Conservation (phyloP, 2,113 vertebrate genomes). For the Emberiza fucata region DNA sequence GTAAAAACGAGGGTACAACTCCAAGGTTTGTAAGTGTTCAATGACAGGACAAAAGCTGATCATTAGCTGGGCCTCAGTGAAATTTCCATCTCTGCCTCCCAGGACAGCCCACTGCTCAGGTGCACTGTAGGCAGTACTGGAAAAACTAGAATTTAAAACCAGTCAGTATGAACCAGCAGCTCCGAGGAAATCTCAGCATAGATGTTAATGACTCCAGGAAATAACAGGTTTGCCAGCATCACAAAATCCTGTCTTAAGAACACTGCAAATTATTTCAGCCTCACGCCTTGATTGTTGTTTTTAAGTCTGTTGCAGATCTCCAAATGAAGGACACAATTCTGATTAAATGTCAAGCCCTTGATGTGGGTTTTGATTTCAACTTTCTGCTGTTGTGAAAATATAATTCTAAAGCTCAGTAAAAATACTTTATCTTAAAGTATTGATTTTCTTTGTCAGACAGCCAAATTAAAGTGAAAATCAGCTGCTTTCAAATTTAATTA, state of each 20-base stretch:
- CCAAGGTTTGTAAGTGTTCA: not conserved
- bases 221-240: not conserved
- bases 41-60: not conserved
- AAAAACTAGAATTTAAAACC: not conserved
- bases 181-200: not conserved
- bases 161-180: not conserved
- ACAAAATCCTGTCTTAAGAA: not conserved
- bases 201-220: not conserved
- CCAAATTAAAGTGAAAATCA: not conserved
- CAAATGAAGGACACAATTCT: not conserved
- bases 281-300: not conserved
- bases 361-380: slow-evolving; percentile 4
- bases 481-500: slow-evolving; percentile 8
- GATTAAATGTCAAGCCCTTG: not conserved
- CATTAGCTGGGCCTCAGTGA: not conserved
- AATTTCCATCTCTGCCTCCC: not conserved
- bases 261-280: not conserved
- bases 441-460: not conserved
- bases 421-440: not conserved
- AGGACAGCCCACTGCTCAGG: not conserved
- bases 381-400: not conserved
- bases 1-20: not conserved
- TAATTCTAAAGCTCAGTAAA: not conserved
- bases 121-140: not conserved
- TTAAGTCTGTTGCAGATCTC: not conserved